Evolutionary conservation across 2,888 invertebrate genomes (phyloP).

Genomic region (Mythimna impura): DNA sequence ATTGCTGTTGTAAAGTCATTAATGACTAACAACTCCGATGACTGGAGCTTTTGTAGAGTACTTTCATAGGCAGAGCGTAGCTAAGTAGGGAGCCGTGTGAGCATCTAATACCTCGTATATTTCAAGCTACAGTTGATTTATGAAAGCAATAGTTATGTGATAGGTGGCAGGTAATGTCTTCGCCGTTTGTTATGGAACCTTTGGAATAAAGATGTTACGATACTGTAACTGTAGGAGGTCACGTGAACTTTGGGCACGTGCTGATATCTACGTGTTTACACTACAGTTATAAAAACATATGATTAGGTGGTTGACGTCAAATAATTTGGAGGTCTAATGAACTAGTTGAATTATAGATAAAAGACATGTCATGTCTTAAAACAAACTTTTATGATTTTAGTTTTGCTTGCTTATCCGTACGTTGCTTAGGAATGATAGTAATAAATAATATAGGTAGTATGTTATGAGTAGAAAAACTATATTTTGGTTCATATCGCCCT

Average conservation of each 20-base stretch:
- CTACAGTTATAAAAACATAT: slow-evolving; percentile 45
- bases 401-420: slow-evolving; percentile 14
- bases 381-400: slow-evolving; percentile 12
- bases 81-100: slow-evolving; percentile 4
- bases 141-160: slow-evolving; percentile 32
- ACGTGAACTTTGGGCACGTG: slow-evolving; percentile 65
- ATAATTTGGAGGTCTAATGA: slow-evolving; percentile 45
- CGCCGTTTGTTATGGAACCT: slow-evolving; percentile 51
- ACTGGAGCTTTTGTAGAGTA: neutral
- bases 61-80: neutral
- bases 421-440: slow-evolving; percentile 31
- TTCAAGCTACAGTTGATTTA: slow-evolving; percentile 46
- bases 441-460: neutral
- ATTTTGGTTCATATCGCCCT: neutral
- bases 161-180: slow-evolving; percentile 33
- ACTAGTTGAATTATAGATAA: slow-evolving; percentile 43
- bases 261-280: slow-evolving; percentile 57
- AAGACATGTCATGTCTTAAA: slow-evolving; percentile 21
- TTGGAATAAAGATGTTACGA: slow-evolving; percentile 62
- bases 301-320: slow-evolving; percentile 51
- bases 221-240: slow-evolving; percentile 64
- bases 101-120: slow-evolving; percentile 23
- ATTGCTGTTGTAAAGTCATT: neutral
- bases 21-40: slow-evolving; percentile 17
- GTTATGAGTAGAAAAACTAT: neutral